Base-by-base conservation (phyloP, 2,888 invertebrate genomes). In the Dicyrtoma fusca region DNA sequence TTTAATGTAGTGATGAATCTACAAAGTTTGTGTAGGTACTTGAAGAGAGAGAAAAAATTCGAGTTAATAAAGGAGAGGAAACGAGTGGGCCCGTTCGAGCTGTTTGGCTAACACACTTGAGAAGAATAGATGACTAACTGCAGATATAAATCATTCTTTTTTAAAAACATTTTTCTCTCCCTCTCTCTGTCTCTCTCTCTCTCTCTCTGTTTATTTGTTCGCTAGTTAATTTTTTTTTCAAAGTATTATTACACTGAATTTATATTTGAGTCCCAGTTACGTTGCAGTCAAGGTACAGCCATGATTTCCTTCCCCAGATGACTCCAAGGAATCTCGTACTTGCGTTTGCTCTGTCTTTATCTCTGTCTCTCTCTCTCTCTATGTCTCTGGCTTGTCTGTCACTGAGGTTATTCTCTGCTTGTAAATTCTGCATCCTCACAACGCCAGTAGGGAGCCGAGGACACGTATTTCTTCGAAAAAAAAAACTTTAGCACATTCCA, bases 101-200 rank as follows among this genome's bases (percentile, higher is more conserved):
- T 25, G 34, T 11, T 34, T 61, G 61, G 42, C 34, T 14, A 61
- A 8, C 2, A 34, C 3, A 25, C 11, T 11, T 1, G n/a, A 11
- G 14, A 61, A 61, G n/a, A 61, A 61, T 34, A 61, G 61, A 61
- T 61, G 42, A 61, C 42, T 61, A 34, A 61, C 42, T 59, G 14
- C 25, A 53, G 34, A 61, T 34, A 61, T 61, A 61, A 61, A 61
- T 61, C 59, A 61, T 61, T 61, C 34, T n/a, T 61, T 61, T 57
- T 61, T 26, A 61, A 11, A 26, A 61, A 34, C 59, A 61, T 26
- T 26, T 61, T 26, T 34, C 19, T 61, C 4, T 34, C n/a, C 8
- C 26, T 13, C 23, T 49, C 23, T 57, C 57, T 26, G 10, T 61
- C 26, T 13, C 23, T 49, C 23, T 57, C 57, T 26, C 21, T 61